Base-by-base conservation (phyloP, 2,888 invertebrate species). In the Neocrepidodera transversa region DNA sequence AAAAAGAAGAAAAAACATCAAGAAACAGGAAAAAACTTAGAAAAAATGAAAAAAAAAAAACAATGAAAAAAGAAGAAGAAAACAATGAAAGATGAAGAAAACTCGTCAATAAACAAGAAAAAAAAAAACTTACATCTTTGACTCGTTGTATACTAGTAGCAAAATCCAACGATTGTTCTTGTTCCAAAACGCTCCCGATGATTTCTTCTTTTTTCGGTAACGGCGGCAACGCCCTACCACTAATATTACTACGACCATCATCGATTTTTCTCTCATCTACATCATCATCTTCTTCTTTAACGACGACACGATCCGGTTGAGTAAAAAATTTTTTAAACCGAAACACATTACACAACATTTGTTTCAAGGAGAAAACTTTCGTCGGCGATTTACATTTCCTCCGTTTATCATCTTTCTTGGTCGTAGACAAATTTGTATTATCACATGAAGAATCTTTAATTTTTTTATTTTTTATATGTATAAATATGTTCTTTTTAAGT, bases 61-160 rank as follows among this genome's bases (percentile, higher is more conserved):
- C n/a, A n/a, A n/a, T n/a, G n/a, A n/a, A n/a, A n/a, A n/a, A n/a
- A n/a, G n/a, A n/a, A n/a, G n/a, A n/a, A n/a, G n/a, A n/a, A n/a
- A n/a, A n/a, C n/a, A n/a, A n/a, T n/a, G n/a, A n/a, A n/a, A n/a
- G n/a, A n/a, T n/a, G n/a, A n/a, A n/a, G n/a, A n/a, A n/a, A n/a
- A n/a, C n/a, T n/a, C n/a, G n/a, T n/a, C n/a, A n/a, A n/a, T n/a
- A 11, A 1, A 16, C 1, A 36, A 14, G 7, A 36, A 36, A 5
- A 36, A 40, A 17, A 16, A 5, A 11, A 30, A 86, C 91, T 86
- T 83, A 94, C 94, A 82, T 95, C 93, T 85, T 95, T 95, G 52
- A 95, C 95, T 84, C 91, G 92, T 78, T 94, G 92, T 74, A 95
- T 93, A 70, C 93, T 95, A 20, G 92, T 90, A 35, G 94, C 92